Base-by-base conservation (phyloP, 2,113 vertebrate species). In the Telmatochromis brichardi region DNA sequence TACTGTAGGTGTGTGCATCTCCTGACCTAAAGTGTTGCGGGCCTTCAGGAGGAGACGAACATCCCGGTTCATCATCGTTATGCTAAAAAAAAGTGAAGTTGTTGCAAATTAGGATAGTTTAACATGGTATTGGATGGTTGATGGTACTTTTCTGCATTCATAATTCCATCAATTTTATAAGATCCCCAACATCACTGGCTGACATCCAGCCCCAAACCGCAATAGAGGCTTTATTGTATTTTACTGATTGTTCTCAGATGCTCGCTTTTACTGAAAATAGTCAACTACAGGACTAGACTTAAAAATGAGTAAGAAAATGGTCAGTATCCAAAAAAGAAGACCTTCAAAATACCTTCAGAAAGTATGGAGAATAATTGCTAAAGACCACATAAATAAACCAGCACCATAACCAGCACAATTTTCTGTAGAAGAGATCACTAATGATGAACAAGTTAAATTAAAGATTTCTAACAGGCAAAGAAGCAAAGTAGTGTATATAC, bases 381-480 rank as follows among this genome's bases (percentile, higher is more conserved):
- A 57, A 26, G 23, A 26, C 23, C 54, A 57, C 54, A 54, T 54
- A 54, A 54, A 54, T 54, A 54, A 54, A 54, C n/a, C n/a, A 11
- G 5, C 51, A 6, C 51, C 51, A 93, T 88, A 50, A 80, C 79
- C 55, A 82, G 79, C 87, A 81, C 86, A 81, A 23, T 91, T 87
- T 82, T 84, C 78, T 60, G 53, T 9, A 4, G 19, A 68, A 87
- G 17, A 50, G 80, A 51, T 68, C 85, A 51, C 53, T 93, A 94
- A 94, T 88, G 86, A 95, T 91, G 68, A 94, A 91, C 80, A 92
- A 93, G 54, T 88, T 85, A 91, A 93, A 94, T 90, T 80, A 92
- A 91, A 93, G 89, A 51, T 15, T 87, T 92, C 50, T 50, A 80
- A 47, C 60, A 60, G 58, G 65, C 17, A 80, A 84, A 19, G 80